Conservation (phyloP, 2,797 vertebrate genomes). For the Danio aesculapii region DNA sequence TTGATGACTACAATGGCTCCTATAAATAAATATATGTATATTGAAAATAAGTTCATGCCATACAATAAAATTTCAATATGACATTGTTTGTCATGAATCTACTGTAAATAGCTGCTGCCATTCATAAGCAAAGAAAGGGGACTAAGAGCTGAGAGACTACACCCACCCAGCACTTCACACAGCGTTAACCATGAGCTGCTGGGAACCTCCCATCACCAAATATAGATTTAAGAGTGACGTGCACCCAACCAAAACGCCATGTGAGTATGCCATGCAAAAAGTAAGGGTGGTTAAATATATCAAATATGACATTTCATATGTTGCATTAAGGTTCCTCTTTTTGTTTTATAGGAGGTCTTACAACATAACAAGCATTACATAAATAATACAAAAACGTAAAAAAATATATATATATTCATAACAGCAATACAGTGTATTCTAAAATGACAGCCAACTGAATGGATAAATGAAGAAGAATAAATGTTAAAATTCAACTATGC, state of each 20-base stretch:
- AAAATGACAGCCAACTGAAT: neutral
- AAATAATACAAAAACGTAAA: neutral
- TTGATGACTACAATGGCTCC: neutral
- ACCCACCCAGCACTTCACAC: conserved; percentile 60
- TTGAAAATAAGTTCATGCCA: neutral
- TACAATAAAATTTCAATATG: conserved; percentile 1
- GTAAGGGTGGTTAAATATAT: conserved; percentile 58
- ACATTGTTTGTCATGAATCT: conserved; percentile 47
- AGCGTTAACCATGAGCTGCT: conserved; percentile 49
- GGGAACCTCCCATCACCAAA: conserved; percentile 74
- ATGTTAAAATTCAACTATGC: neutral
- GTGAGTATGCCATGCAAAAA: conserved; percentile 63
- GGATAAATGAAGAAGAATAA: neutral
- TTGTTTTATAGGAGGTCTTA: conserved; percentile 47
- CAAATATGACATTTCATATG: conserved; percentile 67
- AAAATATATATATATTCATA: no score
- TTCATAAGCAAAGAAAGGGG: conserved; percentile 50
- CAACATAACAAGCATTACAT: neutral
- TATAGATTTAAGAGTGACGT: conserved; percentile 68
- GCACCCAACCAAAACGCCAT: conserved; percentile 56
- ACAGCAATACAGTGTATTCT: conserved; percentile 9
- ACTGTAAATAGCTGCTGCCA: conserved; percentile 50
- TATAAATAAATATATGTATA: neutral
- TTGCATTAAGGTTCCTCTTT: conserved; percentile 53
- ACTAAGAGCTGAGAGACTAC: conserved; percentile 60